Evolutionary conservation across 2,113 vertebrate species (phyloP), one percentile per base, ranked within the genome.

Genomic region (Phrynocephalus versicolor): DNA sequence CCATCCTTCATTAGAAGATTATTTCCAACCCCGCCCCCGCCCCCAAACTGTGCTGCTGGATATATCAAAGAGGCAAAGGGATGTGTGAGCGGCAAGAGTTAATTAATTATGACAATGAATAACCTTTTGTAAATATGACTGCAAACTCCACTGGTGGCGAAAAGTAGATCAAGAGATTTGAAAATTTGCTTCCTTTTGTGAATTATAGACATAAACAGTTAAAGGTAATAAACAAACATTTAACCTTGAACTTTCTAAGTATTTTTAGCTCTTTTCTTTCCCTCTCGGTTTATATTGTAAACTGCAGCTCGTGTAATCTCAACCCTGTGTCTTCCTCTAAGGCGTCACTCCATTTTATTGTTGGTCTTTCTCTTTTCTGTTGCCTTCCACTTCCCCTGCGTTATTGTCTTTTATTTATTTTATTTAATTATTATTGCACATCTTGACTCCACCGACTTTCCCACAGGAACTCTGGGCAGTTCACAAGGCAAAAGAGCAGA

Each of bases 31-130:
- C 64, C 27, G 12, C 6, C 13, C 78, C 86, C 69, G 83, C 82
- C 72, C 55, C 37, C 85, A 14, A 84, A 79, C 85, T 74, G 67
- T 76, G 89, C 88, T 87, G 71, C 67, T 73, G 41, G 41, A 81
- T 85, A 65, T 71, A 91, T 39, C 41, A 81, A 91, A 58, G 81
- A 92, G 70, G 82, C 73, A 90, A 91, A 82, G 71, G 78, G 72
- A 84, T 1, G 30, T 14, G 37, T 45, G 85, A 89, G 83, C 88
- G 89, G 80, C 75, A 81, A 87, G 89, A 90, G 87, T 85, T 87
- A 71, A 91, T 80, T 85, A 89, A 84, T 45, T 89, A 88, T 87
- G 86, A 94, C 90, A 93, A 93, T 92, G 89, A 92, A 85, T 91
- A 92, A 91, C 84, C 77, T 89, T 90, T 89, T 83, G 60, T 3